phyloP scores from a whole-genome alignment of 2,797 vertebrate species.

The Hafferia zeledoni region DNA sequence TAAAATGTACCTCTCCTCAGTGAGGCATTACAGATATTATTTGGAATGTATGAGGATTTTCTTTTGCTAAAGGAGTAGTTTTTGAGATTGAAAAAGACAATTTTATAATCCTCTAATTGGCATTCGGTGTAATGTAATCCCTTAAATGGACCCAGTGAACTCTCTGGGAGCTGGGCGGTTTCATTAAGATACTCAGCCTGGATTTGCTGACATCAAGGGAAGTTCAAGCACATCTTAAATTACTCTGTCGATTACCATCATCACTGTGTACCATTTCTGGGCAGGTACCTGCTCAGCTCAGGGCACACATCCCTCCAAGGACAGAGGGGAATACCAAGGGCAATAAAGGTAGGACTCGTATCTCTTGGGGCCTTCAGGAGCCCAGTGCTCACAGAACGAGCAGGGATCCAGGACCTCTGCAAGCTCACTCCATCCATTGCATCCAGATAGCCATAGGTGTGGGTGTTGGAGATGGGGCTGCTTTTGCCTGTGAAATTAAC shows the following conservation, averaged over 20 bases:
- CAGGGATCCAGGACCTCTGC: neutral
- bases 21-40: neutral
- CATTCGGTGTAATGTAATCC: neutral
- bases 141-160: neutral
- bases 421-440: fast-evolving
- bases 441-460: neutral
- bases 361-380: neutral
- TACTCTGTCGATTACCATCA: neutral
- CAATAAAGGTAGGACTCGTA: neutral
- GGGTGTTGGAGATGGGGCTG: fast-evolving
- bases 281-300: neutral
- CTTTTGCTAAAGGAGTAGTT: neutral
- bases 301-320: neutral
- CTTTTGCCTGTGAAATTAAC: neutral
- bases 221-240: neutral
- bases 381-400: neutral
- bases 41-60: neutral
- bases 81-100: neutral
- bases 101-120: neutral
- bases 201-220: neutral
- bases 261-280: neutral
- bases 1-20: neutral
- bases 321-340: neutral
- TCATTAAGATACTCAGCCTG: neutral
- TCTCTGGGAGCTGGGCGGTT: neutral